Evolutionary conservation across 1,140 invertebrate species (phyloP), one percentile per base, ranked within the genome.

Genomic region (Latrodectus geometricus): DNA sequence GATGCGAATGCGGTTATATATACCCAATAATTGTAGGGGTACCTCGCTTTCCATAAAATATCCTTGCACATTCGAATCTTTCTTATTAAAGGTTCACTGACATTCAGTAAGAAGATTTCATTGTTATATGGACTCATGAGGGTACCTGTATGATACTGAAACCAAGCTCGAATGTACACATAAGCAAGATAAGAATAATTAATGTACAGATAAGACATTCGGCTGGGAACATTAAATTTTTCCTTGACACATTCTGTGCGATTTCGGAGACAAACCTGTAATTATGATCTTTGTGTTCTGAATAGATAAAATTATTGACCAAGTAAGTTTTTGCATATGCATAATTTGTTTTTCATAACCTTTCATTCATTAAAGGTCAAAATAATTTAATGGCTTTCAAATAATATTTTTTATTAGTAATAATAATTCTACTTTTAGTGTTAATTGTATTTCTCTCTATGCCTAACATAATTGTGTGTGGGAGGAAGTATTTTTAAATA

Each of bases 11-110:
- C 48, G 65, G 4, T n/a, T 79, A 54, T 86, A 56, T 86, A 86
- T 86, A 86, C 85, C 48, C 9, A 15, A 69, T 8, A 15, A 70
- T 68, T 69, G 56, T 78, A 72, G 48, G 75, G 74, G 74, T 50
- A 86, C 74, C 83, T 65, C 20, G 83, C 20, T 76, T 23, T 1
- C 68, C 11, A 20, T 69, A 69, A 69, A 69, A 20, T 69, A 20
- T 69, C 20, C 9, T 69, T 69, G 20, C 9, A 21, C 1, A 69
- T 61, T 0, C 8, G 17, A 14, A 61, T 61, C 17, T 14, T 61
- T 61, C 54, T 61, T 61, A 61, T 4, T 61, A 61, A 17, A 61
- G 11, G 54, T 11, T 61, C 54, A 61, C 11, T 61, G 54, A 61
- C 54, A 61, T 61, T 8, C 11, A 61, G 8, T 61, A 61, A 61